A percentile compares a stretch with the other conserved stretches of the same genome.
phyloP scores from a whole-genome alignment of 2,113 vertebrate species.

The Pluvianellus socialis region DNA sequence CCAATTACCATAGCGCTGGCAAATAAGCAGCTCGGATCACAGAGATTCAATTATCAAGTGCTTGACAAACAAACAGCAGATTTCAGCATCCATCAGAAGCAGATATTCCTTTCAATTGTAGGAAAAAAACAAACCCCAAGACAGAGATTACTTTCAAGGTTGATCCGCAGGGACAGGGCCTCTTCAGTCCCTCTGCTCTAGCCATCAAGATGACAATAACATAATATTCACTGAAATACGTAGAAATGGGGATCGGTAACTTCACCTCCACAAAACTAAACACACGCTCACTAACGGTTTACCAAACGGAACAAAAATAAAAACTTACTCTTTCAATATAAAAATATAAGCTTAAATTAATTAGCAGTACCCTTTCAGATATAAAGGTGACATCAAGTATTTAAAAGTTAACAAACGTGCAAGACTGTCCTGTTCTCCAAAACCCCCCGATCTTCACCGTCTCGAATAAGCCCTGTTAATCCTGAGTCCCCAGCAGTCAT shows the following conservation, averaged over 20 bases:
- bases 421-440: not conserved
- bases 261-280: not conserved
- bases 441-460: too few relatives aligned
- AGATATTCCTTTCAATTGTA: not conserved
- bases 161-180: not conserved
- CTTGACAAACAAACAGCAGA: not conserved
- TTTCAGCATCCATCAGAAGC: not conserved
- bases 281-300: not conserved
- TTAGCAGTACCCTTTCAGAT: not conserved
- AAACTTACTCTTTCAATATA: not conserved
- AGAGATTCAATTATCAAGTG: not conserved
- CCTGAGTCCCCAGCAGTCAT: not conserved
- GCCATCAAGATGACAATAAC: not conserved
- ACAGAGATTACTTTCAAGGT: not conserved
- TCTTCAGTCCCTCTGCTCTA: not conserved
- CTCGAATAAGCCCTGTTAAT: not conserved
- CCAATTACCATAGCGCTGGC: rapidly evolving
- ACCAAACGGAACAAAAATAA: not conserved
- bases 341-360: not conserved
- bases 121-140: not conserved
- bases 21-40: not conserved
- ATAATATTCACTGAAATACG: not conserved
- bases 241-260: not conserved
- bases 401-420: not conserved
- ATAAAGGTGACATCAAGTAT: not conserved